Evolutionary conservation across 2,113 vertebrate species (phyloP), one percentile per base, ranked within the genome.

Genomic region (Oncorhynchus nerka): DNA sequence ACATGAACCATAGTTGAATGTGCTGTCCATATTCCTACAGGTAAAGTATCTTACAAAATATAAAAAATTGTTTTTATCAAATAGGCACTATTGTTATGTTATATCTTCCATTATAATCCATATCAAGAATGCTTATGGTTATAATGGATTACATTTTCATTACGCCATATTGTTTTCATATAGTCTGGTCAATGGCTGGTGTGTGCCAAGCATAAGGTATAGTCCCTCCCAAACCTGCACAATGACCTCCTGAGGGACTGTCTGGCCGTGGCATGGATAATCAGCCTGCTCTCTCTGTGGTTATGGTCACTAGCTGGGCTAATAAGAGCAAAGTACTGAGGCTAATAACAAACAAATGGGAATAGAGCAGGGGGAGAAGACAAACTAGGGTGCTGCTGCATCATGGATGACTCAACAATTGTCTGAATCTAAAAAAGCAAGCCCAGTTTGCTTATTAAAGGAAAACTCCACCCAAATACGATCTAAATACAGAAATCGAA

Each of bases 401-500:
- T 82, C 85, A 85, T 12, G 80, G 78, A 65, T 90, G 88, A 88
- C 80, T 89, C 88, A 91, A 89, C 90, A 92, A 92, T 90, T 88
- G 86, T 39, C 39, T 9, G 39, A 73, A 81, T 84, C 74, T 28
- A 39, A 64, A 75, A 73, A 73, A 74, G 34, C 49, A 57, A 75
- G 49, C 78, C 71, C 70, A 62, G 85, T 91, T 92, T 39, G 8
- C 2, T 39, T 39, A 39, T 39, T 39, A 39, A 39, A 39, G 39
- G 39, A 39, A 39, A 39, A 39, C 34, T 39, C 39, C 39, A 39
- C 8, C 39, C 39, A 39, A 39, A 39, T 9, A 39, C 8, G 2
- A 39, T 39, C 39, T 39, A 39, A 39, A 39, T 39, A 39, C 39
- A 39, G 39, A 34, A 34, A 34, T 34, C 6, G 34, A 8, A 34